Conservation (phyloP, 1,140 invertebrate genomes). For the Drosophila kurseongensis region DNA sequence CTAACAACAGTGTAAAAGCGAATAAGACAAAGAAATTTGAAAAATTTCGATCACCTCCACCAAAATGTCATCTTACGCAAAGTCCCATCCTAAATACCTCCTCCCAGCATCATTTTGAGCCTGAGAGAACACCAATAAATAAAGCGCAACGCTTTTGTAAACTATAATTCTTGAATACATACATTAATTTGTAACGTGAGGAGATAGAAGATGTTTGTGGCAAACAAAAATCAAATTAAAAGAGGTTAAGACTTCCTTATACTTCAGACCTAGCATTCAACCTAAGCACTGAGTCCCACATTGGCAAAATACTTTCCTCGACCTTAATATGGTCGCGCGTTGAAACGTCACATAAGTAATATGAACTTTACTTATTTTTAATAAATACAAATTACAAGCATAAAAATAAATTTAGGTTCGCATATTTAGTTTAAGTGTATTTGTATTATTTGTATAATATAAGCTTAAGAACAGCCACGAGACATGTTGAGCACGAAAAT, state of each 20-base stretch:
- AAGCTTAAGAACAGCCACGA: constrained; percentile 42
- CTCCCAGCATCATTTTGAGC: constrained; percentile 31
- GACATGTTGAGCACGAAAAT: constrained; percentile 28
- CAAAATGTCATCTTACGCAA: constrained; percentile 36
- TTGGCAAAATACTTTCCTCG: constrained; percentile 16
- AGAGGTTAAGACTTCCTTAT: constrained; percentile 42
- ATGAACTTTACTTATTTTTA: constrained; percentile 60
- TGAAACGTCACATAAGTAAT: constrained; percentile 46
- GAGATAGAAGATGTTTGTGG: constrained; percentile 7
- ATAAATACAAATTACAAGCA: constrained; percentile 58
- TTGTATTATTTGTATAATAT: constrained; percentile 82
- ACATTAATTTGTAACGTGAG: constrained; percentile 35
- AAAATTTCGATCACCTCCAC: constrained; percentile 60
- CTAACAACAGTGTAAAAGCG: constrained; percentile 31
- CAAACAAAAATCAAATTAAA: constrained; percentile 37
- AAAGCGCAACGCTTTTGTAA: constrained; percentile 74
- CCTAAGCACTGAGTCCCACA: constrained; percentile 27
- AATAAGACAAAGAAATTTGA: constrained; percentile 52
- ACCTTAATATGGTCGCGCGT: constrained; percentile 34
- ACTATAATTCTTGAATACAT: constrained; percentile 35
- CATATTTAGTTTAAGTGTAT: constrained; percentile 64
- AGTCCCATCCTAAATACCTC: constrained; percentile 27
- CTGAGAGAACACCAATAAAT: constrained; percentile 56
- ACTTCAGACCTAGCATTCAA: constrained; percentile 33
- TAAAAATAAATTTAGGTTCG: constrained; percentile 62